Base-by-base conservation (phyloP, 1,140 invertebrate genomes). In the Tetragonula clypearis region DNA sequence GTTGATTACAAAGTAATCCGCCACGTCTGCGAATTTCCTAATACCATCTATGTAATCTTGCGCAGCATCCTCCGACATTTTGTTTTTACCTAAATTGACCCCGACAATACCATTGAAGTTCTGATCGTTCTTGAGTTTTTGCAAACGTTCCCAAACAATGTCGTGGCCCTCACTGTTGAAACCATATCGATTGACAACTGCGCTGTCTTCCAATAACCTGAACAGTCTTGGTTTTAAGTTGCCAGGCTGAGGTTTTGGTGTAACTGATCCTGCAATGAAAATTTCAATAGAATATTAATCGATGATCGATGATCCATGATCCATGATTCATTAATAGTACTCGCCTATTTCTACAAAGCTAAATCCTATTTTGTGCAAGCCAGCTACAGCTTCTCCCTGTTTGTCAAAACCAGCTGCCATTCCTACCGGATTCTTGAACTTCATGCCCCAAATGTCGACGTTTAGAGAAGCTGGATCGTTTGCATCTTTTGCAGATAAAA, bases 331-430 rank as follows among this genome's bases (percentile, higher is more conserved):
- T 14, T 11, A n/a, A 41, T 77, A 26, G 12, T 77, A 35, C 56
- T 88, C 88, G 87, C 99, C 99, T 89, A 99, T 97, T 96, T 99
- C 99, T 60, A 99, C 97, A 95, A 99, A 99, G 41, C 99, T 97
- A 95, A 99, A 99, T 0, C 99, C 99, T 77, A 98, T 95, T 91
- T 97, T 96, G 73, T 96, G 96, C 53, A 99, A 94, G 1, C 98
- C 98, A 85, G 96, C 94, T 2, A 99, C 95, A 49, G 98, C 98
- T 95, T 99, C 98, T 17, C 96, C 99, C 95, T 99, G 97, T 93
- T 99, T 99, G 94, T 99, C 99, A 95, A 99, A 99, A 6, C 99
- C 99, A 86, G 99, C 99, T 73, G 99, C 99, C 89, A 99, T 97
- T 56, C 99, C 99, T 91, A 99, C 92, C 1, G 99, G 99, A 95